Conservation (phyloP, 2,888 invertebrate species). For the Cheilosia variabilis region DNA sequence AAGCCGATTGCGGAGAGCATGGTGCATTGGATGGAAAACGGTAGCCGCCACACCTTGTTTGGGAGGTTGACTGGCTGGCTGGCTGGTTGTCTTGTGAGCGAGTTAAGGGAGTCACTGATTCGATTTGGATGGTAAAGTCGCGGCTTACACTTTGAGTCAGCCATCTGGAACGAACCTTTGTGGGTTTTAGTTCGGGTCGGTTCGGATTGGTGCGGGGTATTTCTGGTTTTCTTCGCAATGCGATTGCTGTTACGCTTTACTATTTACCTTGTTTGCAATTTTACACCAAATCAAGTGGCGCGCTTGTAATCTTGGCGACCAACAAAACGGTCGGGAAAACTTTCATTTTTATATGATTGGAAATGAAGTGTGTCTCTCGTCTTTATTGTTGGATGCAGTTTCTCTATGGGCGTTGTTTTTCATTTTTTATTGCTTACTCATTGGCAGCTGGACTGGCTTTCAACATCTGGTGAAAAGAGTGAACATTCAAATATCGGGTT, state of each 20-base stretch:
- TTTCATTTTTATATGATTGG: conserved; percentile 36
- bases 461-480: not conserved
- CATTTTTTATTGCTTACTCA: conserved; percentile 19
- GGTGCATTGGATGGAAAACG: conserved; percentile 41
- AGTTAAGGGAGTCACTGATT: conserved; percentile 49
- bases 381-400: conserved; percentile 21
- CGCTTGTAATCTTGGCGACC: not conserved
- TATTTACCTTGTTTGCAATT: conserved; percentile 46
- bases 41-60: conserved; percentile 63
- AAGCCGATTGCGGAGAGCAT: conserved; percentile 32
- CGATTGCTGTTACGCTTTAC: conserved; percentile 4
- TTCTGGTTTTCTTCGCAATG: conserved; percentile 1
- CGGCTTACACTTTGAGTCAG: conserved; percentile 30
- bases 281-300: conserved; percentile 31
- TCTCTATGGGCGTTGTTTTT: conserved; percentile 18
- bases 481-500: not conserved
- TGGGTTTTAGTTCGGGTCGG: conserved; percentile 8
- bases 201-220: not conserved
- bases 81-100: conserved; percentile 11
- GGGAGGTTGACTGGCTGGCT: not conserved
- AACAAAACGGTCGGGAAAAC: conserved; percentile 32
- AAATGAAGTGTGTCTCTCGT: not conserved
- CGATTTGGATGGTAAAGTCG: conserved; percentile 9
- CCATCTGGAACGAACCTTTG: conserved; percentile 63
- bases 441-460: conserved; percentile 13